Percentiles rank a stretch among this genome's conserved stretches.
These are phyloP conservation scores for Chesias legatella DNA, from an alignment of 2,888 invertebrate species.

Conservation along the genomic window DNA sequence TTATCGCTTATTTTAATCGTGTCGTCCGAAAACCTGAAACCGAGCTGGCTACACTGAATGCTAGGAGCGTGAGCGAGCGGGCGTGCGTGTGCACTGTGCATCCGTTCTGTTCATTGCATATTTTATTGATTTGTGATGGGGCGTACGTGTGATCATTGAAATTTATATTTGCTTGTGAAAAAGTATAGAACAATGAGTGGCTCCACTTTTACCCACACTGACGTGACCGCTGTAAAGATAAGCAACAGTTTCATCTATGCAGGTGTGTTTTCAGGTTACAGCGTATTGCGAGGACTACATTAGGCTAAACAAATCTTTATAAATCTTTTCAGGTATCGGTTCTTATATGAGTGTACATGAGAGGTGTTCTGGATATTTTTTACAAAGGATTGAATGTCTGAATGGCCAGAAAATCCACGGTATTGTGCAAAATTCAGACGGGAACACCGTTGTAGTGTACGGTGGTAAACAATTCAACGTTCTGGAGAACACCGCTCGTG, in stretches of 20 bases:
- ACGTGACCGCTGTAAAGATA: constrained; percentile 77
- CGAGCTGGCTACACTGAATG: no score
- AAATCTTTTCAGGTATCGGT: constrained; percentile 79
- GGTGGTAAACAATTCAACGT: constrained; percentile 80
- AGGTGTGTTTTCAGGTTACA: constrained; percentile 58
- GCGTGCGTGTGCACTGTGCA: no score
- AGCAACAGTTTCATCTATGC: constrained; percentile 51
- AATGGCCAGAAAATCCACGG: constrained; percentile 81
- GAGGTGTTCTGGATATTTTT: constrained; percentile 32
- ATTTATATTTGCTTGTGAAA: no score
- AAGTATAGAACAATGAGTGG: constrained; percentile 5
- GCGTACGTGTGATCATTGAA: no score
- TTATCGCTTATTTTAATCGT: no score
- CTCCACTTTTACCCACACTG: constrained; percentile 47
- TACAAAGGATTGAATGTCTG: constrained; percentile 43
- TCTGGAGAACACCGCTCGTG: no score
- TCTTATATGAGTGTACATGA: constrained; percentile 59
- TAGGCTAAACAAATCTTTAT: no score
- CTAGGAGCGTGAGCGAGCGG: no score
- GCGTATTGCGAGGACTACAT: no score
- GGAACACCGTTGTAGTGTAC: constrained; percentile 64
- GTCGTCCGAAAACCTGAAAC: no score
- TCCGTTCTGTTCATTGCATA: no score
- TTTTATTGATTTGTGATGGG: no score
- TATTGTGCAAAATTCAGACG: constrained; percentile 49